phyloP scores from a whole-genome alignment of 2,888 invertebrate species.

The Drosophila mercatorum region DNA sequence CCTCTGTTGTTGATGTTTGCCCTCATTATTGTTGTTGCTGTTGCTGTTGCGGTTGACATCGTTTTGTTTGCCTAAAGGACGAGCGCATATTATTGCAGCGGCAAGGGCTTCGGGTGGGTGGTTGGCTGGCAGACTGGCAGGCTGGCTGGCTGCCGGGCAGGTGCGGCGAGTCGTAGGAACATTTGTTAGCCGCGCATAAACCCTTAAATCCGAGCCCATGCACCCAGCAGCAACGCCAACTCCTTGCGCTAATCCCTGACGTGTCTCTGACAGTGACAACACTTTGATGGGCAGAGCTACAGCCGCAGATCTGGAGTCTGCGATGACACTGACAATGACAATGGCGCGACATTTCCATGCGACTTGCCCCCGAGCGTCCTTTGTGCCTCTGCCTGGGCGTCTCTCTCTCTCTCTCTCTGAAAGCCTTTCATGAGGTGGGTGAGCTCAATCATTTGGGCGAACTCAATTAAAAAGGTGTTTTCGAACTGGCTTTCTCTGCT shows the following conservation, averaged over 20 bases:
- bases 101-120: background rate
- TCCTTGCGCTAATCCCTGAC: slow-evolving; percentile 83
- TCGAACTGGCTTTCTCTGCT: slow-evolving; percentile 4
- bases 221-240: slow-evolving; percentile 31
- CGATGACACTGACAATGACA: slow-evolving; percentile 27
- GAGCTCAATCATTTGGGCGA: slow-evolving; percentile 51
- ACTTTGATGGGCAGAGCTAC: slow-evolving; percentile 82
- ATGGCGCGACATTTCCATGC: slow-evolving; percentile 62
- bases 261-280: slow-evolving; percentile 85
- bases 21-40: slow-evolving; percentile 75
- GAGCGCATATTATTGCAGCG: slow-evolving; percentile 34
- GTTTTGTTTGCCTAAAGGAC: slow-evolving; percentile 77
- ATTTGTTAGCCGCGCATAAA: slow-evolving; percentile 78
- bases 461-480: slow-evolving; percentile 65
- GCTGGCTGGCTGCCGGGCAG: slow-evolving; percentile 25
- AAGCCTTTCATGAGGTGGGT: slow-evolving; percentile 52
- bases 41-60: slow-evolving; percentile 78
- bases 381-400: slow-evolving; percentile 15
- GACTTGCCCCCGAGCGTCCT: slow-evolving; percentile 15
- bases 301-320: slow-evolving; percentile 13
- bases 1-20: slow-evolving; percentile 81
- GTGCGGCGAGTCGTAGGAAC: slow-evolving; percentile 41
- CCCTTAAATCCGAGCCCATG: slow-evolving; percentile 70
- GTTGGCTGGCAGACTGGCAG: background rate
- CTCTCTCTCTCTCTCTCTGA: too few species aligned